These are phyloP conservation scores for Vultur gryphus DNA, from an alignment of 2,797 vertebrate species.

Conservation along the genomic window DNA sequence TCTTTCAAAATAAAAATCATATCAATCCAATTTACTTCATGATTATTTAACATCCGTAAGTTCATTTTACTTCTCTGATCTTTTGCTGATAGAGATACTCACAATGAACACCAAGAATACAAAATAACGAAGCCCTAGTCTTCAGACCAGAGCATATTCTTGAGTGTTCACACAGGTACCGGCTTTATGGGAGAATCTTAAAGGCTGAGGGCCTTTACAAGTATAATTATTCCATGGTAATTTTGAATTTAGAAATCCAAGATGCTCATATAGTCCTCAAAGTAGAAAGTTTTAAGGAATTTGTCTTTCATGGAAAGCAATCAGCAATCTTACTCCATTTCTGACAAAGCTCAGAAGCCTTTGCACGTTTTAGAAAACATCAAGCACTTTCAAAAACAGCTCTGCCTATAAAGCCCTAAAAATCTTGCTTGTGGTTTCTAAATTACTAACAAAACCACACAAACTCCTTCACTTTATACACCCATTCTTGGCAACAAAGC, in stretches of 20 bases:
- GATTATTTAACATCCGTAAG: neutral
- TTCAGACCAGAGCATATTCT: neutral
- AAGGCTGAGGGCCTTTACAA: neutral
- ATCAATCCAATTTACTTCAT: neutral
- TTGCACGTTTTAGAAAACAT: neutral
- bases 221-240: neutral
- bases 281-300: neutral
- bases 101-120: neutral
- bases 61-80: neutral
- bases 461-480: neutral
- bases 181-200: neutral
- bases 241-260: neutral
- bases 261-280: neutral
- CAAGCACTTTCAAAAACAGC: neutral
- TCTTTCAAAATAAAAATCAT: conserved; percentile 21
- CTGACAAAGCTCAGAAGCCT: neutral
- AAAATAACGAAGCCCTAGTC: neutral
- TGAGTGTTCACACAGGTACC: neutral
- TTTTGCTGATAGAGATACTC: neutral
- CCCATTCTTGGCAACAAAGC: neutral
- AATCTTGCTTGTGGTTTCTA: conserved; percentile 39
- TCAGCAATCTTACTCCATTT: neutral
- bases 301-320: neutral
- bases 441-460: conserved; percentile 38
- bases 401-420: conserved; percentile 29